Percentiles rank a stretch among this genome's conserved stretches.
Evolutionary conservation across 2,797 vertebrate genomes (phyloP).

Genomic region (Periparus ater): DNA sequence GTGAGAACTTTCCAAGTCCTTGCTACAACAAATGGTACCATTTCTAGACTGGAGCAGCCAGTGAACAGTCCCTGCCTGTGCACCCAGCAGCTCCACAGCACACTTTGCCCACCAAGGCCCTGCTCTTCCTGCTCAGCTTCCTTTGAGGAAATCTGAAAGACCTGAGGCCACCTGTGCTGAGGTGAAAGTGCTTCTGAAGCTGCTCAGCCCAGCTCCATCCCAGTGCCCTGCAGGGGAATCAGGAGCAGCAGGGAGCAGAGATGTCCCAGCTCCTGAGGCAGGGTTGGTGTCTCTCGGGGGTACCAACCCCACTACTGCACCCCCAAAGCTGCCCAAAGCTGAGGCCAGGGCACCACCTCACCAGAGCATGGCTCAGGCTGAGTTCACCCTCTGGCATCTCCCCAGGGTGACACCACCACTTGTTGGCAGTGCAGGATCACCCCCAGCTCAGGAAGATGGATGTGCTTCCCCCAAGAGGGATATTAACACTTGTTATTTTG

Average conservation of each 20-base stretch:
- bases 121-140: not conserved
- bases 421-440: not conserved
- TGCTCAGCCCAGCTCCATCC: not conserved
- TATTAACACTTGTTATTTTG: not conserved
- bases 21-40: not conserved
- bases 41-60: not conserved
- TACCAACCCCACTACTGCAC: rapidly evolving
- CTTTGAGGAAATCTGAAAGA: not conserved
- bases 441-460: not conserved
- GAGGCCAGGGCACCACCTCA: not conserved
- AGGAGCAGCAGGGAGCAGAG: not conserved
- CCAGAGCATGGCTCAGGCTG: not conserved
- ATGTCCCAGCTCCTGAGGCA: not conserved
- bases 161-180: not conserved
- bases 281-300: not conserved
- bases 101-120: not conserved
- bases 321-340: not conserved
- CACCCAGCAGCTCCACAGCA: not conserved
- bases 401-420: not conserved
- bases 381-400: not conserved
- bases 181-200: not conserved
- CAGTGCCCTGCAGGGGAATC: not conserved
- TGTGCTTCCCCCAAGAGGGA: not conserved
- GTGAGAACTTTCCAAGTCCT: not conserved
- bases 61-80: not conserved